Conservation (phyloP, 2,797 vertebrate species). For the Micropoecilia bifurca region DNA sequence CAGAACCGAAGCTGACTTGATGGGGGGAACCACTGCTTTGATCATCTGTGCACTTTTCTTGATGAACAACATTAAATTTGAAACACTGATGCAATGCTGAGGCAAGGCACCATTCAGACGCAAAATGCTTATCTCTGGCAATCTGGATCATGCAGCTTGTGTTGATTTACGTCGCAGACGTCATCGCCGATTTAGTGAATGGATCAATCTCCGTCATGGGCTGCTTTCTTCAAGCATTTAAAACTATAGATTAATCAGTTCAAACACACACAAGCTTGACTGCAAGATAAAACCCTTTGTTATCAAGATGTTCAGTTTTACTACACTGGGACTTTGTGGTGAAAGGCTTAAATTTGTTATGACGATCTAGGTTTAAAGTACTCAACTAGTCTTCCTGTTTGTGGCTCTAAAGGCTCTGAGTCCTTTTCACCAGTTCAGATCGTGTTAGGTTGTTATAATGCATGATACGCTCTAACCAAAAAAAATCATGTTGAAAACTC, state of each 20-base stretch:
- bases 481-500: slow-evolving; percentile 34
- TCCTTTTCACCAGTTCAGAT: slow-evolving; percentile 55
- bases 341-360: slow-evolving; percentile 50
- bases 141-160: slow-evolving; percentile 54
- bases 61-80: slow-evolving; percentile 75
- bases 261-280: neutral
- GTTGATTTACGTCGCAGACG: slow-evolving; percentile 16
- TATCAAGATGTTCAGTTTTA: slow-evolving; percentile 2
- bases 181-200: slow-evolving; percentile 36
- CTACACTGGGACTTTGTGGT: slow-evolving; percentile 17
- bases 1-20: slow-evolving; percentile 55
- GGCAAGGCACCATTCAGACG: slow-evolving; percentile 61
- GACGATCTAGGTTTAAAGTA: slow-evolving; percentile 16
- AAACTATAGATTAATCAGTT: slow-evolving; percentile 30
- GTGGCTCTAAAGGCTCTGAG: slow-evolving; percentile 32
- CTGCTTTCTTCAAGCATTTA: slow-evolving; percentile 13
- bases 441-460: slow-evolving; percentile 55
- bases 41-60: slow-evolving; percentile 64
- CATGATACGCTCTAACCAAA: slow-evolving; percentile 32
- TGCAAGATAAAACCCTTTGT: slow-evolving; percentile 12
- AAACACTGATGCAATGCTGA: slow-evolving; percentile 72
- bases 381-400: slow-evolving; percentile 12
- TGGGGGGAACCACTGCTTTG: slow-evolving; percentile 64
- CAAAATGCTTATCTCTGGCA: slow-evolving; percentile 70
- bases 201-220: slow-evolving; percentile 30